These are phyloP conservation scores for Eulemur macaco DNA, from an alignment of 2,113 vertebrate species.

Conservation along the genomic window DNA sequence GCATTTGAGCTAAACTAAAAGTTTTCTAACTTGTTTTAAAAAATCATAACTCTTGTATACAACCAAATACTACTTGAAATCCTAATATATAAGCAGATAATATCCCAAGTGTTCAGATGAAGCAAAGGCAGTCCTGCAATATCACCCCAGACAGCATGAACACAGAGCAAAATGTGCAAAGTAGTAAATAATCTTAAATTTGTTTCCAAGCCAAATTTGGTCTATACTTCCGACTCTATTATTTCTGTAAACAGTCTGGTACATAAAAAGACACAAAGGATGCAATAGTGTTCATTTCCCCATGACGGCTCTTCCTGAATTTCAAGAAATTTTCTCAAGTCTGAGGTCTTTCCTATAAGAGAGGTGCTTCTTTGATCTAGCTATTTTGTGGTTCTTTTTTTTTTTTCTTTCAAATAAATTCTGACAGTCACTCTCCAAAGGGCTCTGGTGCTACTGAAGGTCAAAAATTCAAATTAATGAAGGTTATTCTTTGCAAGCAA, in stretches of 20 bases:
- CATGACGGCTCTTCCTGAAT: slow-evolving; percentile 19
- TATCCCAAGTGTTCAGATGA: not conserved
- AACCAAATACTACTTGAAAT: slow-evolving; percentile 19
- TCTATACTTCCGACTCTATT: not conserved
- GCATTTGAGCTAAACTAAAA: not conserved
- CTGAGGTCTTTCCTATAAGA: not conserved
- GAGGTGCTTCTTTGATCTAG: not conserved
- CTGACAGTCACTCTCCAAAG: slow-evolving; percentile 15
- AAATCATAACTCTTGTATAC: not conserved
- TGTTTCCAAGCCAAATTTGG: not conserved
- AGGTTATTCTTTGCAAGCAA: slow-evolving; percentile 1
- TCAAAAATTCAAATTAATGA: slow-evolving; percentile 33
- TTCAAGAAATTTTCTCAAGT: not conserved
- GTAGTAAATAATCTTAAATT: not conserved
- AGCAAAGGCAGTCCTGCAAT: not conserved
- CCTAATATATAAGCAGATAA: not conserved
- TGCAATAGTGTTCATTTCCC: not conserved
- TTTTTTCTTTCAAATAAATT: slow-evolving; percentile 26
- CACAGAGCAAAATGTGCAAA: slow-evolving; percentile 2
- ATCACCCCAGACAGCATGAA: not conserved
- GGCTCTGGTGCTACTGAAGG: not conserved
- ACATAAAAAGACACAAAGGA: not conserved
- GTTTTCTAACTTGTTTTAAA: not conserved
- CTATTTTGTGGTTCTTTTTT: not conserved
- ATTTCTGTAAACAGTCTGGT: not conserved